Percentiles rank a stretch among this genome's conserved stretches.
These are phyloP conservation scores for Rhyacichthys aspro DNA, from an alignment of 2,797 vertebrate species.

Conservation along the genomic window DNA sequence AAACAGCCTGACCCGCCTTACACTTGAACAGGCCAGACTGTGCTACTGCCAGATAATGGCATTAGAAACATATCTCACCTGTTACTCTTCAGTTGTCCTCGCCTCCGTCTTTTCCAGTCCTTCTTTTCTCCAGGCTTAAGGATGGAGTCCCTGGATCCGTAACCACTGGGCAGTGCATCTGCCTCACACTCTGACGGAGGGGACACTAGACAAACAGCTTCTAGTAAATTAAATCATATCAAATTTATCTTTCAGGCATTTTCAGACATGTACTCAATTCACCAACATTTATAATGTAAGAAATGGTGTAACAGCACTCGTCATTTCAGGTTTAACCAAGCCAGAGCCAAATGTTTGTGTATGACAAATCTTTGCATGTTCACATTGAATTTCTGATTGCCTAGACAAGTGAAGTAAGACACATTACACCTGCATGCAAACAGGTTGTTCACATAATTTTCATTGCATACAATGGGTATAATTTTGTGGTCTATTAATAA, in stretches of 20 bases:
- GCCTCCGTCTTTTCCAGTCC: slow-evolving; percentile 64
- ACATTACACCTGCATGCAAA: too few species aligned
- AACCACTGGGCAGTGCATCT: slow-evolving; percentile 63
- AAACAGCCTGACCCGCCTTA: slow-evolving; percentile 15
- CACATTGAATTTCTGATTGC: too few species aligned
- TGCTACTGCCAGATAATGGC: background rate
- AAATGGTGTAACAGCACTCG: too few species aligned
- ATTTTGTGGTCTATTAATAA: too few species aligned
- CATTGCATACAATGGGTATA: too few species aligned
- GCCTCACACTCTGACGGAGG: slow-evolving; percentile 72
- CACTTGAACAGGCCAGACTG: slow-evolving; percentile 16
- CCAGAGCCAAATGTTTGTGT: too few species aligned
- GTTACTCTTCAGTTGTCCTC: slow-evolving; percentile 38
- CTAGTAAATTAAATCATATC: background rate
- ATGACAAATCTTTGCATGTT: too few species aligned
- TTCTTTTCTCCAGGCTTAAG: slow-evolving; percentile 60
- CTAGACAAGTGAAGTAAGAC: too few species aligned
- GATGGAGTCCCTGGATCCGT: slow-evolving; percentile 77
- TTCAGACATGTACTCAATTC: background rate
- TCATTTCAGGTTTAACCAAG: too few species aligned
- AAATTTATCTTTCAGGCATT: slow-evolving; percentile 3
- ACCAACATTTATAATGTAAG: too few species aligned
- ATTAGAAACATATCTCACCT: slow-evolving; percentile 44
- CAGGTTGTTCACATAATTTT: too few species aligned
- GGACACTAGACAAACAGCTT: slow-evolving; percentile 61